A percentile compares a stretch with the other conserved stretches of the same genome.
Evolutionary conservation across 2,797 vertebrate genomes (phyloP).

Genomic region (Cynopterus sphinx): DNA sequence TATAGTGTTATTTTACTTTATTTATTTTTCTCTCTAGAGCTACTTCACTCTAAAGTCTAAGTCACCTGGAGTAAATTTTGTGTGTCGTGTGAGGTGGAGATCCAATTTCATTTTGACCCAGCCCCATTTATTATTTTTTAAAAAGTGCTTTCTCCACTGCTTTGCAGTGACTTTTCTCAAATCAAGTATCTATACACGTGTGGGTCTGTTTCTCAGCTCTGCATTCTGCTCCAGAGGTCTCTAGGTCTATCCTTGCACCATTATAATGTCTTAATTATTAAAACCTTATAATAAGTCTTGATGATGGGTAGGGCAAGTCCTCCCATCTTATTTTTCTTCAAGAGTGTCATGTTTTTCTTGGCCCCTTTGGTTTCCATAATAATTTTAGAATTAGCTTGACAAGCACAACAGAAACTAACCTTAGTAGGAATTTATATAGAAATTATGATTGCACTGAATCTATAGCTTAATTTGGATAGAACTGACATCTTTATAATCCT

Average conservation of each 20-base stretch:
- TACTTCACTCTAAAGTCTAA: not conserved
- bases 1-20: not conserved
- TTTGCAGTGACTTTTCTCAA: not conserved
- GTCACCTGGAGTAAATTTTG: not conserved
- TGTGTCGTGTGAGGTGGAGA: not conserved
- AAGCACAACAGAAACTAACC: not conserved
- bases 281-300: not conserved
- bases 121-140: not conserved
- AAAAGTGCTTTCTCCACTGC: not conserved
- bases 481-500: not conserved
- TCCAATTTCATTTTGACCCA: not conserved
- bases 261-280: not conserved
- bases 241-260: not conserved
- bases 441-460: not conserved
- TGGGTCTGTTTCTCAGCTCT: not conserved
- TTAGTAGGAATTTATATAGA: not conserved
- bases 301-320: not conserved
- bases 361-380: not conserved
- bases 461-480: not conserved
- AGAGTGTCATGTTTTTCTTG: not conserved
- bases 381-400: not conserved
- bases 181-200: not conserved
- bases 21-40: too few species aligned
- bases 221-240: not conserved
- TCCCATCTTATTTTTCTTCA: not conserved